Conservation (phyloP, 53 echinoderm and acorn worm genomes). For the Holothuria leucospilota region DNA sequence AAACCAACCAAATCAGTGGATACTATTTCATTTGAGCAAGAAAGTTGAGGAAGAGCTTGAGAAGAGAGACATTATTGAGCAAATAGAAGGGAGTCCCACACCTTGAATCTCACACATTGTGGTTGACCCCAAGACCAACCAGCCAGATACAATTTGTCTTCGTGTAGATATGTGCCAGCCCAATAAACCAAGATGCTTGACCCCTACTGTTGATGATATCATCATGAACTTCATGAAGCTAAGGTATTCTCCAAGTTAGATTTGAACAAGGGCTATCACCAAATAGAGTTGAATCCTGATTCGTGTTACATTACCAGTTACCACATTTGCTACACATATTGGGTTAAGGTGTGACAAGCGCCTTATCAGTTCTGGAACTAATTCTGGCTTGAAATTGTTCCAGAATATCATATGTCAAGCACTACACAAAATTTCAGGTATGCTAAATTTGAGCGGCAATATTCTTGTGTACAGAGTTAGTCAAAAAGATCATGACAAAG, state of each 20-base stretch:
- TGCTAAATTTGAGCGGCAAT: constrained; percentile 37
- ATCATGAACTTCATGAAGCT: constrained; percentile 32
- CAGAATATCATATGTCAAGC: constrained; percentile 30
- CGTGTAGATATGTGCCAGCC: too few relatives aligned
- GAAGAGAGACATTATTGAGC: too few relatives aligned
- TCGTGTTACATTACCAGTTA: constrained; percentile 37
- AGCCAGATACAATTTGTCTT: too few relatives aligned
- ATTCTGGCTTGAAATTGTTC: constrained; percentile 19
- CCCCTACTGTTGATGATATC: constrained; percentile 51
- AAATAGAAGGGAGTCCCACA: too few relatives aligned
- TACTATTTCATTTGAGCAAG: constrained; percentile 49
- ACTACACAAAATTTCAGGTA: constrained; percentile 6
- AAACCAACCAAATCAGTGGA: constrained; percentile 47
- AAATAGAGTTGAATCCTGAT: background rate
- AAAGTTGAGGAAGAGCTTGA: constrained; percentile 42
- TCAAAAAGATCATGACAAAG: constrained; percentile 19
- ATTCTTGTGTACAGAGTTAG: constrained; percentile 42
- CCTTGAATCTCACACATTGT: too few relatives aligned
- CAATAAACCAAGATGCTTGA: constrained; percentile 13
- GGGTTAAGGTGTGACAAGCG: constrained; percentile 42
- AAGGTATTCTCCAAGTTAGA: constrained; percentile 56
- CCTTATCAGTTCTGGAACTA: constrained; percentile 46
- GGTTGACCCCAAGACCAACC: too few relatives aligned
- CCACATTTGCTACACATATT: constrained; percentile 34
- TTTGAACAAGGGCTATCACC: constrained; percentile 52